phyloP scores from a whole-genome alignment of 2,888 invertebrate genomes.

The Apamea monoglypha region DNA sequence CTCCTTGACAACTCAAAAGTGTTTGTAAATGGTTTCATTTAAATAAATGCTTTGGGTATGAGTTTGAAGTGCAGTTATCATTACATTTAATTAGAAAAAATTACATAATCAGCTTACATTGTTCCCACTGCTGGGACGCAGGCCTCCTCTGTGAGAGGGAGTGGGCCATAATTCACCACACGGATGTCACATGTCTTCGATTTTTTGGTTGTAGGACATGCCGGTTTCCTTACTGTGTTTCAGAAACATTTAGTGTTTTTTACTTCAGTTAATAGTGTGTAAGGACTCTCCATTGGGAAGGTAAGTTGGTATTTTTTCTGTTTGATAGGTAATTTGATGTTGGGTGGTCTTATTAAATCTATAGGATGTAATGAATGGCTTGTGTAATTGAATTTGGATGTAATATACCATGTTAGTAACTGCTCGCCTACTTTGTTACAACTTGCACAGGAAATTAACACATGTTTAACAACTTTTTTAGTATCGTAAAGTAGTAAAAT shows the following conservation, averaged over 20 bases:
- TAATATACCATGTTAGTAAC: neutral
- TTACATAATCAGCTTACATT: neutral
- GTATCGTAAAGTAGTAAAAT: neutral
- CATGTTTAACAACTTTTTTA: neutral
- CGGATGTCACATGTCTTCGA: neutral
- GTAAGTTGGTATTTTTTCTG: neutral
- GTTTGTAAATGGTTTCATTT: neutral
- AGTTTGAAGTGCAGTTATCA: neutral
- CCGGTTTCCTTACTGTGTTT: neutral
- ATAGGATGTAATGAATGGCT: too few relatives aligned
- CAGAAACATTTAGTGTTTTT: neutral
- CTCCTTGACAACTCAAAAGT: neutral
- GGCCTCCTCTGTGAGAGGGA: neutral
- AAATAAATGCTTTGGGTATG: neutral
- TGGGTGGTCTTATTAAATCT: neutral
- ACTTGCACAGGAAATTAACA: neutral
- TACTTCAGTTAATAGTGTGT: neutral
- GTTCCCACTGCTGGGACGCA: neutral
- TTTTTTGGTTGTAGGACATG: neutral
- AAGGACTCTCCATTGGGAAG: neutral
- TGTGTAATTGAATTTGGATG: neutral
- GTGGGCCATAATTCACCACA: too few relatives aligned
- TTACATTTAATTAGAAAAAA: too few relatives aligned
- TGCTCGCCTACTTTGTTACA: neutral
- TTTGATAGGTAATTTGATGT: neutral